These are phyloP conservation scores for Sciaenops ocellatus DNA, from an alignment of 2,797 vertebrate genomes.

Conservation along the genomic window DNA sequence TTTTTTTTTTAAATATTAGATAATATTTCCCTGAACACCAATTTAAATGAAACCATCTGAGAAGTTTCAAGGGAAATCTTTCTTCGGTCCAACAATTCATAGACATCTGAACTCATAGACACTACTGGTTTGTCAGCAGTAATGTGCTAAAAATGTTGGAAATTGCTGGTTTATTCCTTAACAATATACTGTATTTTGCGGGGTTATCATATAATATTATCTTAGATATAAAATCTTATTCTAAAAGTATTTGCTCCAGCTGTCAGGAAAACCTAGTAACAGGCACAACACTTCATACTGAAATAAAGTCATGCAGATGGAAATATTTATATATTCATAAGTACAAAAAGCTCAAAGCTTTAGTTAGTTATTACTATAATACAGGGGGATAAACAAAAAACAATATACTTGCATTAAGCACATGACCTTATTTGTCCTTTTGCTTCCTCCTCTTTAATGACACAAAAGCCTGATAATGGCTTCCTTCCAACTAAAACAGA, in stretches of 20 bases:
- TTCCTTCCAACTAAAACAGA: constrained; percentile 7
- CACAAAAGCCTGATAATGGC: neutral
- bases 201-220: neutral
- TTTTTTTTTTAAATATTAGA: neutral
- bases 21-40: neutral
- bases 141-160: neutral
- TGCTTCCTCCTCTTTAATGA: neutral
- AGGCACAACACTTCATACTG: neutral
- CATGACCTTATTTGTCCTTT: neutral
- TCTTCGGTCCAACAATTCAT: neutral
- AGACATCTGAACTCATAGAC: neutral
- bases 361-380: neutral
- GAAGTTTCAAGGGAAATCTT: neutral
- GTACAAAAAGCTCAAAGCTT: neutral
- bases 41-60: neutral
- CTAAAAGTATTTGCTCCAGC: neutral
- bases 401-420: neutral
- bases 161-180: neutral
- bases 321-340: neutral
- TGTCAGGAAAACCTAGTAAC: neutral
- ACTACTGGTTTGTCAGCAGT: neutral
- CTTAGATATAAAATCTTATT: neutral
- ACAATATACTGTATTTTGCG: neutral
- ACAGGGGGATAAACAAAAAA: neutral
- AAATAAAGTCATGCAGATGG: neutral